Conservation (phyloP, 2,113 vertebrate species). For the Nerophis lumbriciformis region DNA sequence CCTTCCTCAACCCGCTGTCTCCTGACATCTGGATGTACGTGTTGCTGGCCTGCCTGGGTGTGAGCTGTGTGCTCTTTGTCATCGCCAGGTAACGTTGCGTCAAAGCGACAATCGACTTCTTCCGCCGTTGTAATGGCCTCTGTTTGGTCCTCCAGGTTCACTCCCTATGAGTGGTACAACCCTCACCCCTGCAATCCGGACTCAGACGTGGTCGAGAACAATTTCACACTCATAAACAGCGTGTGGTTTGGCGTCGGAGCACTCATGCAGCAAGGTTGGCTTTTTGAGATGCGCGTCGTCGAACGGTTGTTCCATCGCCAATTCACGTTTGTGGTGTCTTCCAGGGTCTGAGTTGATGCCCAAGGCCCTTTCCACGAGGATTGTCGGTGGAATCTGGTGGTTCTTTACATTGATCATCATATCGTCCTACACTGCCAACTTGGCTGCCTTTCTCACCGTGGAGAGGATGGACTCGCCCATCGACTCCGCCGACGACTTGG, state of each 20-base stretch:
- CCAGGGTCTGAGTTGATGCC: conserved; percentile 98
- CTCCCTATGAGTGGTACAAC: conserved; percentile 98
- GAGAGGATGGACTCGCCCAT: conserved; percentile 98
- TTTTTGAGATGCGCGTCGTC: not conserved
- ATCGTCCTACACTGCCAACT: conserved; percentile 96
- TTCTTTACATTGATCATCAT: conserved; percentile 98
- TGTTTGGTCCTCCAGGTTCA: conserved; percentile 79
- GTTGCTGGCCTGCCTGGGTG: conserved; percentile 91
- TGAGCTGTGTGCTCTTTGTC: conserved; percentile 97
- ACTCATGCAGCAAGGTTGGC: conserved; percentile 98
- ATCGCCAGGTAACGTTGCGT: conserved; percentile 84
- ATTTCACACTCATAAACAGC: conserved; percentile 98
- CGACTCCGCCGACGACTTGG: conserved; percentile 92
- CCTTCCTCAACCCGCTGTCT: conserved; percentile 93
- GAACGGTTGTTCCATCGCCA: not conserved
- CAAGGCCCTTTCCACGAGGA: conserved; percentile 96
- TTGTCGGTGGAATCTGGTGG: conserved; percentile 99
- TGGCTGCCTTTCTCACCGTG: conserved; percentile 96
- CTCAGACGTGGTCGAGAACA: conserved; percentile 98
- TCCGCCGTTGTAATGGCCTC: not conserved
- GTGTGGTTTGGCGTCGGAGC: conserved; percentile 99
- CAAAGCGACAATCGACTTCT: no score
- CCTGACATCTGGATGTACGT: conserved; percentile 99
- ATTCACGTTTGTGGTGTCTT: conserved; percentile 1
- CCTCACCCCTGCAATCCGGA: conserved; percentile 98